Evolutionary conservation across 2,113 vertebrate genomes (phyloP), one percentile per base, ranked within the genome.

Genomic region (Danionella cerebrum): DNA sequence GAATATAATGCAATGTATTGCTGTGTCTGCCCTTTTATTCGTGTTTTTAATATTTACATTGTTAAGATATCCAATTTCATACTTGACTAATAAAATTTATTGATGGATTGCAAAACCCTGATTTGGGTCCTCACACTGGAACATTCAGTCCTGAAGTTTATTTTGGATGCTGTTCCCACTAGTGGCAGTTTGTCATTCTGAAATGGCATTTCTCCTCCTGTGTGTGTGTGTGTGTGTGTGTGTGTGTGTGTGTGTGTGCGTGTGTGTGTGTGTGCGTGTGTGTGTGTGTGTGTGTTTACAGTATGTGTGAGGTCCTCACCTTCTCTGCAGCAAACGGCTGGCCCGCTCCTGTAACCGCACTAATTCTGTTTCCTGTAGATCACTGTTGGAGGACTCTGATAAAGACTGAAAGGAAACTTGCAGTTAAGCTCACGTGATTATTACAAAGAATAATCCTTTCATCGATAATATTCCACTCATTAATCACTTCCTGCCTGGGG

Each of bases 261-360:
- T n/a, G n/a, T n/a, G n/a, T n/a, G n/a, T n/a, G n/a, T n/a, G n/a
- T n/a, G n/a, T n/a, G n/a, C n/a, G n/a, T n/a, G n/a, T n/a, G n/a
- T n/a, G n/a, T n/a, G n/a, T n/a, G n/a, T 18, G 31, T 8, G 14
- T 47, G 48, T 39, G 51, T 57, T 71, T 21, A 58, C 24, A n/a
- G 12, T 11, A 13, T 38, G 29, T 33, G 41, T 27, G n/a, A 36
- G 42, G 35, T n/a, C 80, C 18, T 36, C 11, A 92, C 91, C 89
- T 91, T 77, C 66, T 86, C 33, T 87, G 79, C 33, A 94, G 78
- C 59, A 94, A 85, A 50, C 48, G 85, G 53, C 68, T 69, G 19
- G 91, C 90, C 68, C 77, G 84, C 62, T 91, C 86, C 52, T 95
- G 91, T 16, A 95, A 83, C 36, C 80, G 84, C 14, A 89, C 31